phyloP scores from a whole-genome alignment of 2,797 vertebrate species.

The Myiotriccus ornatus region DNA sequence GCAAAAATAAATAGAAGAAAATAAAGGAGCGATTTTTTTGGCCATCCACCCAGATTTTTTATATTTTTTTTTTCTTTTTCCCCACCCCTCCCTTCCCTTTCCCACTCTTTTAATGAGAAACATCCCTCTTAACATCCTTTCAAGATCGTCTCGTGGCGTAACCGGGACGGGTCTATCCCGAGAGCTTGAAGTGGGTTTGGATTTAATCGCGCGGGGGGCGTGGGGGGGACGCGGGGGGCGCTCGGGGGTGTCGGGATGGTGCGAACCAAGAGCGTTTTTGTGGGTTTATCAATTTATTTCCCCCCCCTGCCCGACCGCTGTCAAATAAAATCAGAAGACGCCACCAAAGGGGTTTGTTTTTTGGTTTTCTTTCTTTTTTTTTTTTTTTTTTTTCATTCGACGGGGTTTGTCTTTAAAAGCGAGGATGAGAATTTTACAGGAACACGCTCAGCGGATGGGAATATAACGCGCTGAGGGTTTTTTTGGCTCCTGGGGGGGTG shows the following conservation, averaged over 20 bases:
- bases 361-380: neutral
- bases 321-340: slow-evolving; percentile 33
- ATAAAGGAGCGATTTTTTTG: neutral
- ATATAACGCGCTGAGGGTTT: neutral
- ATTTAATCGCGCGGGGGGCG: neutral
- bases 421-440: slow-evolving; percentile 12
- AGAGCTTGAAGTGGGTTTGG: neutral
- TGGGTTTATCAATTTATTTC: neutral
- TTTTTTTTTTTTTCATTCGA: neutral
- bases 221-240: too few relatives aligned
- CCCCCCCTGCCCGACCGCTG: neutral
- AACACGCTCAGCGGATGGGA: neutral
- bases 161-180: neutral
- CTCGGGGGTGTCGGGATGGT: neutral
- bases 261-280: neutral
- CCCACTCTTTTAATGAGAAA: slow-evolving; percentile 42
- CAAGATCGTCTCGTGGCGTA: neutral
- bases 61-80: neutral
- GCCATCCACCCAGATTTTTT: neutral
- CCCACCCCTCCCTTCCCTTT: neutral
- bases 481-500: neutral
- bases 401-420: slow-evolving; percentile 1
- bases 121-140: neutral
- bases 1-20: neutral
- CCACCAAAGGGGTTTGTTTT: neutral